Percentiles rank a stretch among this genome's conserved stretches.
phyloP scores from a whole-genome alignment of 2,113 vertebrate species.

The Jaculus jaculus region DNA sequence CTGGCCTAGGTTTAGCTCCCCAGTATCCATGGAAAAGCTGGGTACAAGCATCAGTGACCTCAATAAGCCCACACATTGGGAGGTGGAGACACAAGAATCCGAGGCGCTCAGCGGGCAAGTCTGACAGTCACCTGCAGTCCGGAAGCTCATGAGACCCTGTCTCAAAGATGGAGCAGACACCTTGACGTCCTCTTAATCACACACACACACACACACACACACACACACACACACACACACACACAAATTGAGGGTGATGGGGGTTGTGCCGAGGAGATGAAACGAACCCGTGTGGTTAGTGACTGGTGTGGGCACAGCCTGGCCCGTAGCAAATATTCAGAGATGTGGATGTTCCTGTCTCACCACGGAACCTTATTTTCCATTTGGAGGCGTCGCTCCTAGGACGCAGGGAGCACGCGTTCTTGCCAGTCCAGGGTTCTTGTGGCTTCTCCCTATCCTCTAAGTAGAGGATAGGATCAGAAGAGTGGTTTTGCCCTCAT shows the following conservation, averaged over 20 bases:
- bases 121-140: too few relatives aligned
- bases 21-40: neutral
- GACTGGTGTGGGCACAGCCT: neutral
- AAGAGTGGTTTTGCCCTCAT: neutral
- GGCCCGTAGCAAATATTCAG: neutral
- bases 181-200: too few relatives aligned
- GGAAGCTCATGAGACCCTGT: too few relatives aligned
- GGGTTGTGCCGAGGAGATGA: accelerated
- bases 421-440: accelerated
- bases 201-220: neutral
- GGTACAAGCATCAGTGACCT: too few relatives aligned
- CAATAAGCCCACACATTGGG: too few relatives aligned
- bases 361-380: neutral
- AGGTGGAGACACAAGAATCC: too few relatives aligned
- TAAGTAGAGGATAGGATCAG: neutral
- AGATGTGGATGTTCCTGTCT: accelerated
- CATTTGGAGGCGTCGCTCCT: neutral
- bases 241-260: neutral
- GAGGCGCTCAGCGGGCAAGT: too few relatives aligned
- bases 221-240: neutral
- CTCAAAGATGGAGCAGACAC: too few relatives aligned
- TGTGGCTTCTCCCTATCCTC: neutral
- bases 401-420: neutral
- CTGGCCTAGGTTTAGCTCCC: neutral
- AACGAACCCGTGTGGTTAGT: neutral